Evolutionary conservation across 2,888 invertebrate species (phyloP), one percentile per base, ranked within the genome.

Genomic region (Thera obeliscata): DNA sequence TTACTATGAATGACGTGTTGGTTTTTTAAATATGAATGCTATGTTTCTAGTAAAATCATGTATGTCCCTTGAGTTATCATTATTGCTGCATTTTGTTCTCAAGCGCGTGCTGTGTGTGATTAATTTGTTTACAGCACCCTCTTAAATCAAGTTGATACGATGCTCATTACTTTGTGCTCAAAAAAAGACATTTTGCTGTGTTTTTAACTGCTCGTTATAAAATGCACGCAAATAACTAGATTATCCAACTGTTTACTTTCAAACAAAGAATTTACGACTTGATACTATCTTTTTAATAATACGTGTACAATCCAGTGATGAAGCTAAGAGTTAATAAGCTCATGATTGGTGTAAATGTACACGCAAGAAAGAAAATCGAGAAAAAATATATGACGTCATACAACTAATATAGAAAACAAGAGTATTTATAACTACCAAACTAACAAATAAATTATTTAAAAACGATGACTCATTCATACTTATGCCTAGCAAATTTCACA

Each of bases 201-300:
- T 9, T 57, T 57, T 41, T 48, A 33, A 58, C 8, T 48, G 4
- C 49, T 41, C 38, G 52, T 58, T 43, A 50, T 8, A 48, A 61
- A 52, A 56, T 58, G 50, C 69, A 69, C 69, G 65, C 66, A 65
- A 0, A 62, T 46, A 49, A 58, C 22, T 22, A 22, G 22, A 69
- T 61, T 50, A 67, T 0, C 55, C 52, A 56, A 33, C 48, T 55
- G 64, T 67, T 68, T 71, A 73, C 78, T 80, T 80, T 80, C 79
- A 71, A 67, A 62, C 64, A 63, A 76, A 78, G 77, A 78, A 79
- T 77, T 77, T 72, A 67, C 35, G 60, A 69, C 69, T 61, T 46
- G 68, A 76, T 76, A 74, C 70, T 70, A 70, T 76, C 71, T 67
- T 67, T 68, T 56, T 70, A 68, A 66, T 57, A 50, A 61, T 57